Evolutionary conservation across 1,140 invertebrate species (phyloP).

Genomic region (Leptinotarsa texana): DNA sequence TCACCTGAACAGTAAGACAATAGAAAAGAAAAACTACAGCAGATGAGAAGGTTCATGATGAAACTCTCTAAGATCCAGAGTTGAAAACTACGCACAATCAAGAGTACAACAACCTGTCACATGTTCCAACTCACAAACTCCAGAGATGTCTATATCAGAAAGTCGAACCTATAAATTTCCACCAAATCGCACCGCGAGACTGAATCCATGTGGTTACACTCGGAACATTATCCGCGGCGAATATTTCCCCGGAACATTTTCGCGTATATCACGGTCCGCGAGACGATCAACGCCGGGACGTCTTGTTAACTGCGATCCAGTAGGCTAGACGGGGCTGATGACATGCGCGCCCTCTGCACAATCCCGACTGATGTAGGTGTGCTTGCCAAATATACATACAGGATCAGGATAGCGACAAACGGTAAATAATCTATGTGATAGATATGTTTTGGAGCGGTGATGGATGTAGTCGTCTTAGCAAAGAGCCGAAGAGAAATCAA

Average conservation of each 20-base stretch:
- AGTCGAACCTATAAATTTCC: not conserved
- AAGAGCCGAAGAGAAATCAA: not conserved
- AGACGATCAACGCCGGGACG: conserved; percentile 36
- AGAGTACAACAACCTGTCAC: conserved; percentile 2
- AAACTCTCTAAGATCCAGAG: conserved; percentile 5
- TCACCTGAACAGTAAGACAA: conserved; percentile 19
- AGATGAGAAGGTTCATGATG: conserved; percentile 18
- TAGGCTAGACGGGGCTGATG: conserved; percentile 25
- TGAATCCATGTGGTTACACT: not conserved
- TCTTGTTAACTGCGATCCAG: conserved; percentile 34
- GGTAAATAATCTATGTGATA: conserved; percentile 14
- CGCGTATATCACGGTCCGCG: conserved; percentile 9
- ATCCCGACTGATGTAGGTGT: conserved; percentile 32
- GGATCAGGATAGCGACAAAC: conserved; percentile 15
- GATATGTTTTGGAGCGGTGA: conserved; percentile 10
- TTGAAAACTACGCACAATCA: not conserved
- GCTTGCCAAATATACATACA: conserved; percentile 11
- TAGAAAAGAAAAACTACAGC: conserved; percentile 23
- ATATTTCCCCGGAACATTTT: not conserved
- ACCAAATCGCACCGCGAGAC: not conserved
- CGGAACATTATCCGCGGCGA: not conserved
- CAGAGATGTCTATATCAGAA: not conserved
- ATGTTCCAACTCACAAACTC: not conserved
- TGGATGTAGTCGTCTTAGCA: not conserved
- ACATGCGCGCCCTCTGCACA: conserved; percentile 35